A percentile compares a stretch with the other conserved stretches of the same genome.
These are phyloP conservation scores for Macrophya annulata DNA, from an alignment of 2,888 invertebrate genomes.

Conservation along the genomic window DNA sequence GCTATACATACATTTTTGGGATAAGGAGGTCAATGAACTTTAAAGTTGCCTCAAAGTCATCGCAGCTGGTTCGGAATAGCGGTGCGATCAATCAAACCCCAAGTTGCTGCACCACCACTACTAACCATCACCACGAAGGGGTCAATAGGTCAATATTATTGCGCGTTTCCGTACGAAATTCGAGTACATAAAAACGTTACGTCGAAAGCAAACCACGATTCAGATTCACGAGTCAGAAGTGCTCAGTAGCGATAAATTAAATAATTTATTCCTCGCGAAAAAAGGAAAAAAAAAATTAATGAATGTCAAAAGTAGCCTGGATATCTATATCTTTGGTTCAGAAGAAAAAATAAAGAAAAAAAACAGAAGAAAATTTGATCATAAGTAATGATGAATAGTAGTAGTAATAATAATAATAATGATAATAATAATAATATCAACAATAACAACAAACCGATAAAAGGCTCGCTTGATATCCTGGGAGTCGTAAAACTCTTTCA, in stretches of 20 bases:
- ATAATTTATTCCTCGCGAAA: neutral
- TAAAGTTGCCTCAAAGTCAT: slow-evolving; percentile 49
- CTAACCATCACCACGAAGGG: neutral
- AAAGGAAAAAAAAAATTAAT: neutral
- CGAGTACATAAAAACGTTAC: neutral
- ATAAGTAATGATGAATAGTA: neutral
- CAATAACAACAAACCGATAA: neutral
- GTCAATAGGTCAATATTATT: slow-evolving; percentile 36
- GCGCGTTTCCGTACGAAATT: neutral
- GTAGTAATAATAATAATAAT: neutral
- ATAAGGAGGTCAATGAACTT: slow-evolving; percentile 39
- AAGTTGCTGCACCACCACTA: slow-evolving; percentile 17
- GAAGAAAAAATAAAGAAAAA: neutral
- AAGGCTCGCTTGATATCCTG: neutral
- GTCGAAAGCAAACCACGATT: neutral
- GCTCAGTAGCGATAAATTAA: neutral
- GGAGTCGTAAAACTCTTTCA: neutral
- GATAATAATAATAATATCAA: neutral
- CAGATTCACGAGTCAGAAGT: neutral
- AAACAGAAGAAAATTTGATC: neutral
- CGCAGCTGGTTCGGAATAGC: slow-evolving; percentile 37
- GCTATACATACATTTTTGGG: neutral
- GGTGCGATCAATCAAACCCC: slow-evolving; percentile 44
- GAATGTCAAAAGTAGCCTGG: neutral
- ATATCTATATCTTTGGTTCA: neutral